Evolutionary conservation across 30 jellyfish, hydroid and myxozoan genomes (phyloP).

Genomic region (Nemopilema nomurai): DNA sequence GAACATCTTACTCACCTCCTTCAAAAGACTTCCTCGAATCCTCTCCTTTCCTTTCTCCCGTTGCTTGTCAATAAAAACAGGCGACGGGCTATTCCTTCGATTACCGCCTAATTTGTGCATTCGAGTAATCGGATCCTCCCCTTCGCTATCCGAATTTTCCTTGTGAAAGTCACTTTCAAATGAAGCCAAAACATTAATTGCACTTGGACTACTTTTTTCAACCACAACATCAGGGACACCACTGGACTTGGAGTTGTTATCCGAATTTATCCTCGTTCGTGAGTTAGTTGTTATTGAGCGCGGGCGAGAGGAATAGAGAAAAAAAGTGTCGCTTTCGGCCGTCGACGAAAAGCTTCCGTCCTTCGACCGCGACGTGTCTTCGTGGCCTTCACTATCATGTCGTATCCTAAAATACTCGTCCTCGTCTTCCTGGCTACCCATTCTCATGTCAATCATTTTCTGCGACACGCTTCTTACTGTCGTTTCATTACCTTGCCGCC

Average conservation of each 20-base stretch:
- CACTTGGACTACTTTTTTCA: neutral
- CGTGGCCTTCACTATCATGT: slow-evolving; percentile 66
- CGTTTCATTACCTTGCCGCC: neutral
- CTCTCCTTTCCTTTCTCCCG: slow-evolving; percentile 39
- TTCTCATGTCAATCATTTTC: slow-evolving; percentile 37
- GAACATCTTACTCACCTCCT: slow-evolving; percentile 38
- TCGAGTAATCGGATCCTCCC: slow-evolving; percentile 40
- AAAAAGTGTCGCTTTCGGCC: slow-evolving; percentile 72
- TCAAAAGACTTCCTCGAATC: slow-evolving; percentile 55
- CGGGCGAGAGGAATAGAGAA: slow-evolving; percentile 83
- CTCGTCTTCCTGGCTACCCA: slow-evolving; percentile 73
- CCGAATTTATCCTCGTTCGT: slow-evolving; percentile 29
- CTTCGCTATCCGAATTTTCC: slow-evolving; percentile 72
- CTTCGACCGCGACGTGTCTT: slow-evolving; percentile 47
- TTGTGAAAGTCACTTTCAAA: slow-evolving; percentile 70
- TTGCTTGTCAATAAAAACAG: slow-evolving; percentile 1
- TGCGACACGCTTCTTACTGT: slow-evolving; percentile 18
- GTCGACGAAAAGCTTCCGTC: slow-evolving; percentile 80
- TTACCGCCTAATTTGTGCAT: slow-evolving; percentile 34
- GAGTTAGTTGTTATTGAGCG: slow-evolving; percentile 42
- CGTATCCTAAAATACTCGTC: slow-evolving; percentile 71
- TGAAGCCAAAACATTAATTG: slow-evolving; percentile 3
- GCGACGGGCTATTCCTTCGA: slow-evolving; percentile 54
- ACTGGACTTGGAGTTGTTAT: neutral
- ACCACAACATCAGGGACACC: slow-evolving; percentile 17